phyloP scores from a whole-genome alignment of 2,113 vertebrate genomes.

The Neodontobutis hainanensis region DNA sequence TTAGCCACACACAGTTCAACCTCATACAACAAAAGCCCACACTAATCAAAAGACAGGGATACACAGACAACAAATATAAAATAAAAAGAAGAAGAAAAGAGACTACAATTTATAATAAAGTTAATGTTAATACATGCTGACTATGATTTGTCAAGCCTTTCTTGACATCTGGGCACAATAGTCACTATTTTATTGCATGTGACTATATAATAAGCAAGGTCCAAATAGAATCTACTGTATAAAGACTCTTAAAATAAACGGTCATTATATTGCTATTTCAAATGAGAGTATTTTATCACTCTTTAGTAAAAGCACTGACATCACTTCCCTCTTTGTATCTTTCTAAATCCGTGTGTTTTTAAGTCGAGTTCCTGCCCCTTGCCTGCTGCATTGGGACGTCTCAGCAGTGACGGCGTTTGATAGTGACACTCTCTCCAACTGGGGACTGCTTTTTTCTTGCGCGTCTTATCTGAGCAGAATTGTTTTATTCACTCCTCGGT shows the following conservation, averaged over 20 bases:
- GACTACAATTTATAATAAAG: too few species aligned
- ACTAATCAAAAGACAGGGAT: not conserved
- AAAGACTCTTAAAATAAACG: too few species aligned
- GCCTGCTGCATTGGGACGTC: slow-evolving; percentile 20
- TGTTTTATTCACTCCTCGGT: slow-evolving; percentile 35
- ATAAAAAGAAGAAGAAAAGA: not conserved
- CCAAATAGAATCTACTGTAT: too few species aligned
- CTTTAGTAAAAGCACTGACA: not conserved
- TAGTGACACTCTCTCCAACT: slow-evolving; percentile 28
- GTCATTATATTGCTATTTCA: too few species aligned
- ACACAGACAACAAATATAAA: not conserved
- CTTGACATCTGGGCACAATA: too few species aligned
- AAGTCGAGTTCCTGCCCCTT: slow-evolving; percentile 1
- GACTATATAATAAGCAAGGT: too few species aligned
- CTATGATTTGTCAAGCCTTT: too few species aligned
- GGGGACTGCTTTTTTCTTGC: slow-evolving; percentile 2
- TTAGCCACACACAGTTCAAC: slow-evolving; percentile 8
- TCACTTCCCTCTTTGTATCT: not conserved
- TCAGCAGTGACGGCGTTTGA: slow-evolving; percentile 24
- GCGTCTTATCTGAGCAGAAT: slow-evolving; percentile 37
- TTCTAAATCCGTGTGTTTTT: slow-evolving; percentile 2
- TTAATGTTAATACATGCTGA: too few species aligned
- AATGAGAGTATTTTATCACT: not conserved
- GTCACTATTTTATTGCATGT: too few species aligned
- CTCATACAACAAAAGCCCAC: not conserved